Evolutionary conservation across 2,797 vertebrate species (phyloP), one percentile per base, ranked within the genome.

Genomic region (Benthosema pterotum): DNA sequence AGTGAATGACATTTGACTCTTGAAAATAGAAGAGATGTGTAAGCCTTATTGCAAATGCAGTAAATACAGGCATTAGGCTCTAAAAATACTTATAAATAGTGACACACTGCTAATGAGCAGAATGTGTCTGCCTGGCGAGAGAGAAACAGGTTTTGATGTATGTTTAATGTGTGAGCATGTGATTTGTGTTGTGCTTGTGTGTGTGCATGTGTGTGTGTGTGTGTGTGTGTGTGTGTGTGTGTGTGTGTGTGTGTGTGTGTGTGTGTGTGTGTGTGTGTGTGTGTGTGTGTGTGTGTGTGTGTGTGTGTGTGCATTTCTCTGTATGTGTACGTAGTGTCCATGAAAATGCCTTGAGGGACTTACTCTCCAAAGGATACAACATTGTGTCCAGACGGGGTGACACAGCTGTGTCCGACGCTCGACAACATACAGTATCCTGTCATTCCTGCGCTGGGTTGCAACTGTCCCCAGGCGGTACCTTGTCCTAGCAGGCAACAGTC

Each of bases 401-500:
- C 69, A 58, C 54, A 69, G 73, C 74, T 78, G 74, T 56, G 70
- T 75, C 65, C 4, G 18, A 57, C 64, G 47, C 57, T 60, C 66
- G 55, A 69, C 75, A 74, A 63, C 72, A 59, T 42, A 65, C 67
- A 25, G 22, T 25, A 25, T 25, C 22, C 52, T 57, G 46, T 52
- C 59, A 52, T 47, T 68, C 6, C 14, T 69, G 67, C 64, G 46
- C 42, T 71, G 54, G 52, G 45, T 71, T 25, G 57, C 49, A 25
- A 22, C 62, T 78, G 71, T 75, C 77, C 76, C 69, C 51, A 12
- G 76, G 77, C 66, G 70, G 52, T 60, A 38, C 63, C 46, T 50
- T 63, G 59, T 54, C 57, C 48, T 49, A 38, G 42, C 55, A 67
- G 64, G 73, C 48, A 65, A 72, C 69, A 69, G 18, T 60, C 68